These are phyloP conservation scores for Xiphophorus maculatus DNA, from an alignment of 2,113 vertebrate species.

Conservation along the genomic window DNA sequence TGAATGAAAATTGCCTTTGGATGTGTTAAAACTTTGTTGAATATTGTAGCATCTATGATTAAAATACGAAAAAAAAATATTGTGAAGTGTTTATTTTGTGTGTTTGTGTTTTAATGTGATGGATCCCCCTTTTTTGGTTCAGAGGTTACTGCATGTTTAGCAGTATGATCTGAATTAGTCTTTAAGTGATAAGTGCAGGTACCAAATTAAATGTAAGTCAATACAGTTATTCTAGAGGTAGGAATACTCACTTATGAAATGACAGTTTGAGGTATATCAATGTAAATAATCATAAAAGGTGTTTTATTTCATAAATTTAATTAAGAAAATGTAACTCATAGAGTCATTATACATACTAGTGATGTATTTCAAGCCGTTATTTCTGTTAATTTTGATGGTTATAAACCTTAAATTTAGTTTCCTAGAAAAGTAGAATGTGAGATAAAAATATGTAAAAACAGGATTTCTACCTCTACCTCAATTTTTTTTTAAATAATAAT, in stretches of 20 bases:
- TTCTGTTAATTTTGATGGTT: too few species aligned
- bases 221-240: neutral
- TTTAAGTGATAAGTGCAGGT: neutral
- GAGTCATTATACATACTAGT: too few species aligned
- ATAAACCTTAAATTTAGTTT: neutral
- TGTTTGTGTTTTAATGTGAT: slow-evolving; percentile 1
- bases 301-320: too few species aligned
- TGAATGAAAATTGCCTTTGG: slow-evolving; percentile 69
- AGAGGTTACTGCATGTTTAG: too few species aligned
- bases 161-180: too few species aligned
- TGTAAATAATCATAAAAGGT: neutral
- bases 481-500: too few species aligned
- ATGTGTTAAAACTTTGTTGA: slow-evolving; percentile 73
- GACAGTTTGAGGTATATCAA: neutral
- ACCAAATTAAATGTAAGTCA: neutral
- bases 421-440: neutral
- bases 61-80: slow-evolving; percentile 64
- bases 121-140: too few species aligned
- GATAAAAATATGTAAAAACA: neutral
- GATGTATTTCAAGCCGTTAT: too few species aligned
- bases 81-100: slow-evolving; percentile 46
- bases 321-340: too few species aligned
- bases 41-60: slow-evolving; percentile 75
- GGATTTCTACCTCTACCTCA: neutral
- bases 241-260: neutral